Evolutionary conservation across 1,140 invertebrate species (phyloP).

Genomic region (Diploscapter pachys): DNA sequence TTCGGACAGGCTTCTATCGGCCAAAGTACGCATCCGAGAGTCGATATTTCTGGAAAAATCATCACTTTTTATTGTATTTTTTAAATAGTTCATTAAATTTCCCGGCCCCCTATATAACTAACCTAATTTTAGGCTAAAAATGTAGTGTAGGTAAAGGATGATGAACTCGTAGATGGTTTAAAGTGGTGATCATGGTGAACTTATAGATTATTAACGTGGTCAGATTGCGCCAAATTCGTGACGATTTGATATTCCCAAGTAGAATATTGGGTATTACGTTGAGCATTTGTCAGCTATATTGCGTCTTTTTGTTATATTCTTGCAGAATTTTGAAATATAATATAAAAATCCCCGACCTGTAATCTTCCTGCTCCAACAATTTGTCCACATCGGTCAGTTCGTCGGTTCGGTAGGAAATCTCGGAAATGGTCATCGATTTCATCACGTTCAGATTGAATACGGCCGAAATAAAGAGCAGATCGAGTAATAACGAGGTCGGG

Average conservation of each 20-base stretch:
- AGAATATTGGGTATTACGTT: background rate
- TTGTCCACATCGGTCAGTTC: constrained; percentile 48
- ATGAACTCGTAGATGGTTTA: too few relatives aligned
- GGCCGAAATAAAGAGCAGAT: constrained; percentile 55
- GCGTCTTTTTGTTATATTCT: background rate
- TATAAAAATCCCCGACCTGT: constrained; percentile 38
- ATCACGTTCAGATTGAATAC: constrained; percentile 56
- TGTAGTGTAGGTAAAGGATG: too few relatives aligned
- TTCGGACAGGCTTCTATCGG: constrained; percentile 50
- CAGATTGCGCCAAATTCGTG: too few relatives aligned
- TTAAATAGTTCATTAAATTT: too few relatives aligned
- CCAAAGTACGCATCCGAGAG: constrained; percentile 50
- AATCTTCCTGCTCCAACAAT: constrained; percentile 54
- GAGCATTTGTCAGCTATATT: background rate
- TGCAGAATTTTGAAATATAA: background rate
- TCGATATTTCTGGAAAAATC: constrained; percentile 50
- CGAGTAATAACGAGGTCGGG: constrained; percentile 51
- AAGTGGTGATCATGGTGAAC: too few relatives aligned
- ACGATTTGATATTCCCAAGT: background rate
- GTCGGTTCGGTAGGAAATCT: constrained; percentile 39
- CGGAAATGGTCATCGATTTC: constrained; percentile 58
- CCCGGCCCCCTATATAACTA: too few relatives aligned
- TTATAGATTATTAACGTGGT: too few relatives aligned
- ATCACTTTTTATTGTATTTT: background rate
- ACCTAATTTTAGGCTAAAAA: too few relatives aligned